Evolutionary conservation across 2,888 invertebrate genomes (phyloP).

Genomic region (Machimus atricapillus): DNA sequence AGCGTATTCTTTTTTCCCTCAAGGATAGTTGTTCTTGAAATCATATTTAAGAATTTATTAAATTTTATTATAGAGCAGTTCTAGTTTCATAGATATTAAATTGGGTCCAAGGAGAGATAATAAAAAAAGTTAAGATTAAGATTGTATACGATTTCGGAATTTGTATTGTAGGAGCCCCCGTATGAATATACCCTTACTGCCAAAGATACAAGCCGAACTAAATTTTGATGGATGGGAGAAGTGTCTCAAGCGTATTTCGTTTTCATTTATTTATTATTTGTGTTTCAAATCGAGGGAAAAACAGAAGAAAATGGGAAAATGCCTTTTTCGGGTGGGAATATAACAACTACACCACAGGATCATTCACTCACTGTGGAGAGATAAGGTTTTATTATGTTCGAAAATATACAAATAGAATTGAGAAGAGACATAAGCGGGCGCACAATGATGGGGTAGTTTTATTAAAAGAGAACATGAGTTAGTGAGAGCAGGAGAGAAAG

Average conservation of each 20-base stretch:
- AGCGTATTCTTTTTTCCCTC: background rate
- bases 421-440: background rate
- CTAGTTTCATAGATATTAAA: background rate
- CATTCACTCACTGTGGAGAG: slow-evolving; percentile 23
- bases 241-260: background rate
- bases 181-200: background rate
- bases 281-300: slow-evolving; percentile 31
- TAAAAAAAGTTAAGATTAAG: background rate
- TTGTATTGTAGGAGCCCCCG: background rate
- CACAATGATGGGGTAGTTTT: background rate
- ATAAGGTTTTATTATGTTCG: slow-evolving; percentile 37
- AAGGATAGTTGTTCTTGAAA: background rate
- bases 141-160: background rate
- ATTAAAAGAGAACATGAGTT: background rate
- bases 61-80: background rate
- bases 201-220: background rate
- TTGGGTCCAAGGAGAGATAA: background rate
- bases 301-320: slow-evolving; percentile 31
- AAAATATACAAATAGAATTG: slow-evolving; percentile 29
- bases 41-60: background rate
- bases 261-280: slow-evolving; percentile 30
- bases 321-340: background rate
- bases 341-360: background rate
- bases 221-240: slow-evolving; percentile 25
- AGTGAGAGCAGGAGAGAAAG: background rate